Evolutionary conservation across 2,113 vertebrate species (phyloP).

Genomic region (Anhinga rufa): DNA sequence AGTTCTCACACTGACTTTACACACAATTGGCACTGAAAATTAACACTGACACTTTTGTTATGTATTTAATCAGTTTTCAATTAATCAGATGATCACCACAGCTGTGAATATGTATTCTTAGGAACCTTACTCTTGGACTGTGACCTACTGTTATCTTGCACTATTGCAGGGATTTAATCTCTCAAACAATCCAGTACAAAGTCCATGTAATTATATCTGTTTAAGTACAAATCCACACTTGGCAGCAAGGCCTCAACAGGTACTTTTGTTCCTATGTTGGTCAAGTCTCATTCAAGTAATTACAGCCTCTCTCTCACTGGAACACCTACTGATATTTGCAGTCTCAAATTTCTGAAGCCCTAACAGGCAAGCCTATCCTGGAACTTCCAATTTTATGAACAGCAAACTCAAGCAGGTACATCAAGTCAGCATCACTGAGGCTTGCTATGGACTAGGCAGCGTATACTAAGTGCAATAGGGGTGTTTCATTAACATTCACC

Average conservation of each 20-base stretch:
- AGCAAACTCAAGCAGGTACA: neutral
- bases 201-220: neutral
- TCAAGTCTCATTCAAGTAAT: neutral
- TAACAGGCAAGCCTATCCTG: neutral
- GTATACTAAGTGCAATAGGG: neutral
- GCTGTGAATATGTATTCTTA: neutral
- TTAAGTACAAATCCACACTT: neutral
- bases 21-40: rapidly evolving
- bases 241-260: neutral
- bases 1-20: neutral
- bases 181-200: slow-evolving; percentile 17
- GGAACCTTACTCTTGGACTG: neutral
- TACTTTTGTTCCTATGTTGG: neutral
- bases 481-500: neutral
- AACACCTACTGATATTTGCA: neutral
- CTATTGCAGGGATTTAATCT: neutral
- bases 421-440: neutral
- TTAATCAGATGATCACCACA: neutral
- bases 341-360: neutral
- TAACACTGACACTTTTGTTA: neutral
- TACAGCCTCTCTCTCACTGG: neutral
- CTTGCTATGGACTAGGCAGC: neutral
- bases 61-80: neutral
- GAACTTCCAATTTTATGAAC: neutral
- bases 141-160: neutral